Conservation (phyloP, 2,888 invertebrate genomes). For the Stomorhina lunata region DNA sequence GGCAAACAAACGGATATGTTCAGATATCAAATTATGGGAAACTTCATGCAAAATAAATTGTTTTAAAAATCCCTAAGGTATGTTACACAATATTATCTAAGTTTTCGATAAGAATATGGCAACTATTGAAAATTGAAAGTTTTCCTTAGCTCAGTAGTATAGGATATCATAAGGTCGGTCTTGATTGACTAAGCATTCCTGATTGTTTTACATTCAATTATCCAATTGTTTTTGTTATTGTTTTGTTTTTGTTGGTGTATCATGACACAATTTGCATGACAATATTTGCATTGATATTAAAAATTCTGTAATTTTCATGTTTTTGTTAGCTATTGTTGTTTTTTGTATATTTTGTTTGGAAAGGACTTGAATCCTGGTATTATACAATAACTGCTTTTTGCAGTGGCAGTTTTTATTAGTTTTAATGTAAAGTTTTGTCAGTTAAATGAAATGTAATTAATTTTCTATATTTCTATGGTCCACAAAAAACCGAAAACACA, state of each 20-base stretch:
- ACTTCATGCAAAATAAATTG: too few relatives aligned
- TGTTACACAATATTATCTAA: too few relatives aligned
- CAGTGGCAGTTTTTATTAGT: neutral
- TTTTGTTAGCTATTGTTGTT: neutral
- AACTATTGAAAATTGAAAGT: too few relatives aligned
- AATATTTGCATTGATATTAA: neutral
- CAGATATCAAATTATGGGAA: too few relatives aligned
- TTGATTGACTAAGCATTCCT: too few relatives aligned
- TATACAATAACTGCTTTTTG: neutral
- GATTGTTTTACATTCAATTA: too few relatives aligned
- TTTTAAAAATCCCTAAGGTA: too few relatives aligned
- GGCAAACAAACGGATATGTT: too few relatives aligned
- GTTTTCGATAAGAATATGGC: too few relatives aligned
- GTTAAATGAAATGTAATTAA: slow-evolving; percentile 31
- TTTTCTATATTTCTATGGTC: slow-evolving; percentile 10
- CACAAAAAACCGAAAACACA: neutral
- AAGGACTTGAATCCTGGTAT: neutral
- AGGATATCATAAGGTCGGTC: too few relatives aligned
- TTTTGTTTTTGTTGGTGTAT: neutral
- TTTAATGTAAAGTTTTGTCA: neutral
- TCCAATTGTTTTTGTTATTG: neutral
- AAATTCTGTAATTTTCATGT: too few relatives aligned
- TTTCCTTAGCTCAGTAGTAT: too few relatives aligned
- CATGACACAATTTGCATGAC: slow-evolving; percentile 10
- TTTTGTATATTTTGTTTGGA: neutral